These are phyloP conservation scores for Cyrtonyx montezumae DNA, from an alignment of 2,113 vertebrate species.

Conservation along the genomic window DNA sequence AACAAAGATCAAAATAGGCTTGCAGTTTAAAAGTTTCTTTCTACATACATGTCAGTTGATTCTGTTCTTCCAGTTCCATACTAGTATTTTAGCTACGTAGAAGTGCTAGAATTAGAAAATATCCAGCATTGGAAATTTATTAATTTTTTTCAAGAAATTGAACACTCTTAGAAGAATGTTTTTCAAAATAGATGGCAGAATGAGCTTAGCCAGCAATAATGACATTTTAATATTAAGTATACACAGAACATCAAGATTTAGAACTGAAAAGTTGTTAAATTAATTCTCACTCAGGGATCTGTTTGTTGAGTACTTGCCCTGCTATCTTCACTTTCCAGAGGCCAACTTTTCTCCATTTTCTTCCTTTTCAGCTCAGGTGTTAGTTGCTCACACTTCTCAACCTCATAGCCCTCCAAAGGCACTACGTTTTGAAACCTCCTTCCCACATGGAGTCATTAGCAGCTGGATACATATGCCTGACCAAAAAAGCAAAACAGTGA, in stretches of 20 bases:
- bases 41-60: background rate
- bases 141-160: background rate
- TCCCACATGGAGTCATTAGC: background rate
- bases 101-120: background rate
- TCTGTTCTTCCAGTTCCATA: background rate
- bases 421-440: background rate
- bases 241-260: background rate
- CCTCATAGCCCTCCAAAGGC: background rate
- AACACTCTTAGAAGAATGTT: background rate
- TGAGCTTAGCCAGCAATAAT: background rate
- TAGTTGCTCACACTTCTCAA: background rate
- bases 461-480: background rate
- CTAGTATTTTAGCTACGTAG: background rate
- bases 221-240: background rate
- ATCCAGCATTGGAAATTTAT: background rate
- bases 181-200: background rate
- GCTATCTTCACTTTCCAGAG: background rate
- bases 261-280: background rate
- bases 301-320: background rate
- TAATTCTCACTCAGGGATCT: background rate
- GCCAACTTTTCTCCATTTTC: background rate
- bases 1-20: background rate
- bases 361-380: background rate
- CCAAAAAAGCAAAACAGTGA: background rate
- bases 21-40: background rate